phyloP scores from a whole-genome alignment of 1,140 invertebrate species.

The Drosophila busckii region DNA sequence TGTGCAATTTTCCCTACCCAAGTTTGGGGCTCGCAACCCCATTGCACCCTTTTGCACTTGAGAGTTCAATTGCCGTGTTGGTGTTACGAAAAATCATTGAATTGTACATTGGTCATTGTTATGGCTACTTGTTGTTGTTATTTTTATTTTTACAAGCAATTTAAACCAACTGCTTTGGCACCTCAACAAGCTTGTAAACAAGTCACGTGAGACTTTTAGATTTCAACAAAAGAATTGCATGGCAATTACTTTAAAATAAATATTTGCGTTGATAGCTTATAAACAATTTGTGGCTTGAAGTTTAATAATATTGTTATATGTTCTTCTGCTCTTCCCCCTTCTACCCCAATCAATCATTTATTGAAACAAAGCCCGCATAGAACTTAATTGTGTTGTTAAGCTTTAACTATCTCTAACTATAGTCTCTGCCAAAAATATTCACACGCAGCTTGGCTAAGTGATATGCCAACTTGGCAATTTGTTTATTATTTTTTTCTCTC shows the following conservation, averaged over 20 bases:
- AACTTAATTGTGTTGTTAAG: conserved; percentile 11
- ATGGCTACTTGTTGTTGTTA: conserved; percentile 30
- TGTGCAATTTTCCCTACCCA: conserved; percentile 56
- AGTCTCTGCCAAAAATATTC: conserved; percentile 18
- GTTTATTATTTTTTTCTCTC: conserved; percentile 17
- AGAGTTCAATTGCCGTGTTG: conserved; percentile 67
- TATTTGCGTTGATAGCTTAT: neutral
- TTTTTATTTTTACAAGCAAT: conserved; percentile 61
- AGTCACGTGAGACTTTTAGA: conserved; percentile 1
- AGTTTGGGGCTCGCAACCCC: conserved; percentile 15
- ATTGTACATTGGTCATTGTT: conserved; percentile 42
- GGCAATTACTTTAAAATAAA: neutral
- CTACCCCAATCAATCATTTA: too few relatives aligned
- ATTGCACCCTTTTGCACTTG: conserved; percentile 59
- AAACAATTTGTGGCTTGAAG: too few relatives aligned
- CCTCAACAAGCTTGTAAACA: conserved; percentile 56
- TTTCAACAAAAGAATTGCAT: conserved; percentile 17
- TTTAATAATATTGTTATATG: too few relatives aligned
- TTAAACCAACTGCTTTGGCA: conserved; percentile 60
- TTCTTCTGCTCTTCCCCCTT: too few relatives aligned
- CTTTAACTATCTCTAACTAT: neutral
- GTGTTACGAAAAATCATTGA: conserved; percentile 35
- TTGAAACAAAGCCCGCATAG: too few relatives aligned
- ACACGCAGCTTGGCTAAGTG: conserved; percentile 50
- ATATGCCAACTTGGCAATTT: conserved; percentile 45